Conservation (phyloP, 2,113 vertebrate species). For the Neofelis nebulosa region DNA sequence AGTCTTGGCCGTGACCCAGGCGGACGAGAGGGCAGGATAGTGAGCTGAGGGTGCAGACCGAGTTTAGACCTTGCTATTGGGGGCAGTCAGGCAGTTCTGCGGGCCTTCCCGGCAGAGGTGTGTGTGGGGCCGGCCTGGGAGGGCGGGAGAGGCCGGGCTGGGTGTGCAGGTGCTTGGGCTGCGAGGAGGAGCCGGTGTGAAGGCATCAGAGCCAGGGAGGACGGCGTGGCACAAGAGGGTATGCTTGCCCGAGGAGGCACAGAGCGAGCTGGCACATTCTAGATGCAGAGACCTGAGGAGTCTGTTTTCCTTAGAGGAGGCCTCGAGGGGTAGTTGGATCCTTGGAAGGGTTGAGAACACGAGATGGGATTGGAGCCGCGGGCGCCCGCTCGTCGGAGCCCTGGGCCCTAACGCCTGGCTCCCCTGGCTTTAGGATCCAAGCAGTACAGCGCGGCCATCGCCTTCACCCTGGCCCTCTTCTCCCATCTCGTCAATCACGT, state of each 20-base stretch:
- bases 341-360: neutral
- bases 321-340: neutral
- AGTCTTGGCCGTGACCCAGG: neutral
- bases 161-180: neutral
- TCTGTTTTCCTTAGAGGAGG: neutral
- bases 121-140: neutral
- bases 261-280: neutral
- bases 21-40: neutral
- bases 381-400: neutral
- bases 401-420: neutral
- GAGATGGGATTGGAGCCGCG: neutral
- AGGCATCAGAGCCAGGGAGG: neutral
- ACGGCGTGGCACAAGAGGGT: neutral
- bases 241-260: neutral
- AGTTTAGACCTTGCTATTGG: neutral
- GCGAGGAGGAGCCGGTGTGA: neutral
- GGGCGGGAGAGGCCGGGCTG: neutral
- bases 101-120: neutral
- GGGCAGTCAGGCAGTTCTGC: neutral
- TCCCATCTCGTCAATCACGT: slow-evolving; percentile 98
- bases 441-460: slow-evolving; percentile 97
- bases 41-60: neutral
- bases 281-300: neutral
- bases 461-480: slow-evolving; percentile 97
- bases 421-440: slow-evolving; percentile 90